Base-by-base conservation (phyloP, 2,888 invertebrate species). In the Monochamus alternatus region DNA sequence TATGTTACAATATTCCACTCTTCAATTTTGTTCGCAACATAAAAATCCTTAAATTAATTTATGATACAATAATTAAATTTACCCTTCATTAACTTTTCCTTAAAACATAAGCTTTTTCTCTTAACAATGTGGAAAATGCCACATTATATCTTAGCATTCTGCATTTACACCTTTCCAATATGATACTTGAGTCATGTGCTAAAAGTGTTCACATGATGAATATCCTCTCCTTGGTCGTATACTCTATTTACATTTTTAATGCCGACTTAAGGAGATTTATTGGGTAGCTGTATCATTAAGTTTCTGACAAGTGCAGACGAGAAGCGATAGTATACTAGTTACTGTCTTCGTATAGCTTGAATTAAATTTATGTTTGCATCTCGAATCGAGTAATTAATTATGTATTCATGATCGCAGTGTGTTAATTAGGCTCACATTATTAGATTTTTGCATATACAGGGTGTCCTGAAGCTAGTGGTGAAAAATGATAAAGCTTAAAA, bases 121-220 rank as follows among this genome's bases (percentile, higher is more conserved):
- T 38, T 38, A 38, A 38, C 38, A 38, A 38, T 5, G 4, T 38
- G 4, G 38, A 38, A 38, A 38, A 38, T 38, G 7, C 67, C 65
- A 67, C 72, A 75, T 80, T 76, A 63, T 62, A 70, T 74, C 79
- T 82, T 81, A 78, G 81, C 76, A 55, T 66, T 44, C 68, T 70
- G 74, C 75, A 69, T 75, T 77, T 79, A 73, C 76, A 74, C 78
- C 75, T 72, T 65, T 32, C 58, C 66, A 38, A 73, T 76, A 22
- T 58, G 72, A 47, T 62, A 62, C 44, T 63, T 62, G 51, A 51
- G 32, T 10, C 47, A 47, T 47, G 47, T 47, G 12, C 47, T 47
- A 47, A 47, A 47, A 31, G 63, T 72, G 72, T 72, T 52, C 58
- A 12, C 60, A 60, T 63, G 63, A 69, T 58, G 47, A 32, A 12